Evolutionary conservation across 2,888 invertebrate genomes (phyloP), one percentile per base, ranked within the genome.

Genomic region (Pseudococcus viburni): DNA sequence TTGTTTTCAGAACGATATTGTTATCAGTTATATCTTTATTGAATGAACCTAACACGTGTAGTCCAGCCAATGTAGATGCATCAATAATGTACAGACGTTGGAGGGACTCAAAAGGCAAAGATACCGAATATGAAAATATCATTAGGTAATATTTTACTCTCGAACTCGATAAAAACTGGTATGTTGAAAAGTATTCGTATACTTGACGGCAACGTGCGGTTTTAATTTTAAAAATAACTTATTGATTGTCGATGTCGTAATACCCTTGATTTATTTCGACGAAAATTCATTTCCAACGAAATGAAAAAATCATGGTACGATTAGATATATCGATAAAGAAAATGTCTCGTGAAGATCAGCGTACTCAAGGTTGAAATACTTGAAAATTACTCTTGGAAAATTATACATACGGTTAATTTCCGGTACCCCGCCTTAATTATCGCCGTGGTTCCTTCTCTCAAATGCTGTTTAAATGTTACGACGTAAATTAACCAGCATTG

Each of bases 31-130:
- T 99, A 91, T 99, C 99, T 19, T 94, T 99, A 90, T 94, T 99
- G 91, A 99, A 99, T 93, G 99, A 99, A 93, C 99, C 99, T 90
- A 99, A 99, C 93, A 99, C 99, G 90, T 99, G 96, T 93, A 99
- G 99, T 91, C 99, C 99, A 84, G 99, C 99, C 90, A 99, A 99
- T 92, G 99, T 99, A 42, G 99, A 99, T 93, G 99, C 99, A 73
- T 99, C 99, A 89, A 99, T 99, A 89, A 99, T 99, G 98, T 99
- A 98, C 92, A 94, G 99, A 91, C 96, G 98, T 92, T 99, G 98
- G 98, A 96, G 97, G 91, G 99, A 99, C 91, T 98, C 98, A 91
- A 97, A 98, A 93, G 98, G 98, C 90, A 96, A 96, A 93, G 98
- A 99, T 93, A 98, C 98, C 93, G 99, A 99, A 93, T 99, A 99